Evolutionary conservation across 2,888 invertebrate species (phyloP).

Genomic region (Monochamus alternatus): DNA sequence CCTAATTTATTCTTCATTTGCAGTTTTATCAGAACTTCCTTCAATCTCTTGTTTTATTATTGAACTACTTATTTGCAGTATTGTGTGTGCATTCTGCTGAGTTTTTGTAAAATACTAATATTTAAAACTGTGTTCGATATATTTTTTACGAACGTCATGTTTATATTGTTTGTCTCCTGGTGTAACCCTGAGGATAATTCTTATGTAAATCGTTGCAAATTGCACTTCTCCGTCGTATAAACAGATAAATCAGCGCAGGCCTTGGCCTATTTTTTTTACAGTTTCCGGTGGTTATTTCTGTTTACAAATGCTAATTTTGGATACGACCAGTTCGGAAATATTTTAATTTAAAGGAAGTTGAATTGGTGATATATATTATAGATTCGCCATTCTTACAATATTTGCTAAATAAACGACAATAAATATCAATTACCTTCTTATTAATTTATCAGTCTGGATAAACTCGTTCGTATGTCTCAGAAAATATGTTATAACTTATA

Average conservation of each 20-base stretch:
- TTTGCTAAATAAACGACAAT: neutral
- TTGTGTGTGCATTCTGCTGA: too few relatives aligned
- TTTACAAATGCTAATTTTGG: neutral
- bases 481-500: too few relatives aligned
- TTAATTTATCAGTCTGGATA: neutral
- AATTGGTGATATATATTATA: neutral
- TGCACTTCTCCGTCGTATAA: neutral
- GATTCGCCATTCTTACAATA: neutral
- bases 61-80: too few relatives aligned
- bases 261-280: neutral
- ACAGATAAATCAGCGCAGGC: neutral
- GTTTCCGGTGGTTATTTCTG: neutral
- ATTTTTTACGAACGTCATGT: too few relatives aligned
- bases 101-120: too few relatives aligned
- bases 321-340: neutral
- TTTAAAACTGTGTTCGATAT: too few relatives aligned
- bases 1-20: too few relatives aligned
- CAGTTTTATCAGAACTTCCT: too few relatives aligned
- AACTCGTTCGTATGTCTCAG: too few relatives aligned
- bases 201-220: neutral
- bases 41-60: too few relatives aligned
- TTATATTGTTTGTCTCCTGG: too few relatives aligned
- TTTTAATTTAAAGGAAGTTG: neutral
- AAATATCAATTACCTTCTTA: neutral
- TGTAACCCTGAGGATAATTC: neutral